phyloP scores from a whole-genome alignment of 1,140 invertebrate species.

The Drosophila trapezifrons region DNA sequence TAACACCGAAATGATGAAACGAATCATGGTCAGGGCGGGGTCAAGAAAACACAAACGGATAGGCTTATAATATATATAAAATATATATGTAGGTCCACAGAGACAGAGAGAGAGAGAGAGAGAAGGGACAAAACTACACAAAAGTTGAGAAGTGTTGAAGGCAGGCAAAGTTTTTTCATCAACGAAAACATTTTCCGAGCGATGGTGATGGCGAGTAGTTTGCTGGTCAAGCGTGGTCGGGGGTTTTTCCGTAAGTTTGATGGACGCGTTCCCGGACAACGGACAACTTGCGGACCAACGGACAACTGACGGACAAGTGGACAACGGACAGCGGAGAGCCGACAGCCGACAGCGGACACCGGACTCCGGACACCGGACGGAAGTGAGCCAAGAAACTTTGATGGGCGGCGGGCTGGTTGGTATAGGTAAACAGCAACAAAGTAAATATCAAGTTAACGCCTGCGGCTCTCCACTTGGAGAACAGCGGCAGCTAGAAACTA shows the following conservation, averaged over 20 bases:
- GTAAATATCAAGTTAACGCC: slow-evolving; percentile 82
- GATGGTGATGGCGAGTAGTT: slow-evolving; percentile 57
- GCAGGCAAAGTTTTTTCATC: slow-evolving; percentile 81
- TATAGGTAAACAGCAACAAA: slow-evolving; percentile 79
- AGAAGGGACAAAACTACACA: slow-evolving; percentile 57
- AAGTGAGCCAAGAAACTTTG: slow-evolving; percentile 67
- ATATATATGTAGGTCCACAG: slow-evolving; percentile 20
- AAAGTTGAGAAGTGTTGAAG: slow-evolving; percentile 81
- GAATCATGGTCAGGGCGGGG: slow-evolving; percentile 50
- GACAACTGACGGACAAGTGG: slow-evolving; percentile 18
- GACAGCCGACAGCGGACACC: slow-evolving; percentile 34
- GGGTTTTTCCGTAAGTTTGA: slow-evolving; percentile 61
- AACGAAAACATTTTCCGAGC: slow-evolving; percentile 76
- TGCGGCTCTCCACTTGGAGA: slow-evolving; percentile 61
- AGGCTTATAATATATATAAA: slow-evolving; percentile 31
- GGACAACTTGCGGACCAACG: slow-evolving; percentile 10
- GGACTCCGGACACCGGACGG: slow-evolving; percentile 36
- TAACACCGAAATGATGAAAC: slow-evolving; percentile 77
- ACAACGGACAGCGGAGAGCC: slow-evolving; percentile 9
- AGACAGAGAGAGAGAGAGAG: background rate
- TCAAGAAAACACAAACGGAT: slow-evolving; percentile 7
- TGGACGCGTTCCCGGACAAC: slow-evolving; percentile 44
- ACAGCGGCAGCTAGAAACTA: slow-evolving; percentile 70
- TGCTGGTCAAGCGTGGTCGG: slow-evolving; percentile 69
- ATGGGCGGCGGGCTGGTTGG: slow-evolving; percentile 25